Evolutionary conservation across 2,888 invertebrate species (phyloP), one percentile per base, ranked within the genome.

Genomic region (Euzophera pinguis): DNA sequence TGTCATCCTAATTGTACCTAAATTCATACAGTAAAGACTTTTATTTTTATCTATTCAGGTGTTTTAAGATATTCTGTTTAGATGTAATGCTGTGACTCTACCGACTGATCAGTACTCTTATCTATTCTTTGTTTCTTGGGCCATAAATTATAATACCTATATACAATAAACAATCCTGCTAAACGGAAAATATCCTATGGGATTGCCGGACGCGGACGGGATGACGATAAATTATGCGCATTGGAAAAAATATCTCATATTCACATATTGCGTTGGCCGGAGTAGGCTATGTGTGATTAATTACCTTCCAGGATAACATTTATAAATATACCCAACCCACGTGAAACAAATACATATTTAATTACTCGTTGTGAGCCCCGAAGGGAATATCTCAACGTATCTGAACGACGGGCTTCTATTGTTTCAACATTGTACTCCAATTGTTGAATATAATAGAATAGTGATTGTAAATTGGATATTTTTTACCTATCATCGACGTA

Each of bases 241-340:
- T 35, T 10, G n/a, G 47, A 13, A 47, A 38, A 35, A 48, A 38
- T 48, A 38, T 48, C 27, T 38, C 48, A 37, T 37, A 37, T 48
- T 48, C 37, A 12, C 38, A 48, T 12, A 38, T 43, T 27, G 42
- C 27, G 27, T n/a, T 8, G 42, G 12, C 42, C 42, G 13, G 12
- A 27, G 22, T 17, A 16, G 17, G 17, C 41, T 41, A 41, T n/a
- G 41, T 43, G 27, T 43, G 42, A 43, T 43, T 29, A 27, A 43
- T 27, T 27, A 43, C 42, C 27, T 29, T 43, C 8, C 12, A 10
- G 3, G 1, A 43, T 27, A 27, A 27, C n/a, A 10, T 43, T 12
- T 43, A 42, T 39, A n/a, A 10, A 22, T 7, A 22, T 27, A 42
- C 22, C 12, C 12, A 4, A 37, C 12, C 7, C 37, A 37, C 2